Evolutionary conservation across 2,888 invertebrate genomes (phyloP).

Genomic region (Cantharis nigra): DNA sequence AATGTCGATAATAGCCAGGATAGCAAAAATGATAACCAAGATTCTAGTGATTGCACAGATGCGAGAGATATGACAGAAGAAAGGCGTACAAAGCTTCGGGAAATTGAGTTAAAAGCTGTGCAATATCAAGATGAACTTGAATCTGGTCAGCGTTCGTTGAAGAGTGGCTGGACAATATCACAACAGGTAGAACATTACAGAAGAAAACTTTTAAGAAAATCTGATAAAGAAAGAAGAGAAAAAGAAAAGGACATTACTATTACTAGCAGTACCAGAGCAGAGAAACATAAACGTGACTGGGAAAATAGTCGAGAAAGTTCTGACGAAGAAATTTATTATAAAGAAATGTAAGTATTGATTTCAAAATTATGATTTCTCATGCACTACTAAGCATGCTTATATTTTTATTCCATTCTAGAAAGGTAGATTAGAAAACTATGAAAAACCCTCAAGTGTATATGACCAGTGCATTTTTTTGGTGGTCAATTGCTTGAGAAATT

Average conservation of each 20-base stretch:
- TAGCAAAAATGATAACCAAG: conserved; percentile 51
- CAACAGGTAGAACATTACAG: conserved; percentile 92
- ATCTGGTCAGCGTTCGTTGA: conserved; percentile 74
- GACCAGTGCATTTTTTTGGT: too few relatives aligned
- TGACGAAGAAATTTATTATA: conserved; percentile 53
- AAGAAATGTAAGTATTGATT: conserved; percentile 52
- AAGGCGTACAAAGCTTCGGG: conserved; percentile 76
- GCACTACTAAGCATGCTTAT: background rate
- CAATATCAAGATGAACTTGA: conserved; percentile 96
- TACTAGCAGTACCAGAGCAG: conserved; percentile 33
- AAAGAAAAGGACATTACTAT: conserved; percentile 41
- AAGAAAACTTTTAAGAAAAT: conserved; percentile 83
- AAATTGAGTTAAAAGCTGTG: conserved; percentile 94
- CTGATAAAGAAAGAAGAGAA: conserved; percentile 53
- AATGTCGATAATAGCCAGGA: conserved; percentile 53
- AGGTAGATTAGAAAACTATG: too few relatives aligned
- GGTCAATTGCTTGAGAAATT: too few relatives aligned
- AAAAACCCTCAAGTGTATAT: too few relatives aligned
- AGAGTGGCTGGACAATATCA: conserved; percentile 73
- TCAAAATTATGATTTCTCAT: background rate
- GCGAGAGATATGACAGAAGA: conserved; percentile 67
- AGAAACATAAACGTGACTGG: conserved; percentile 52
- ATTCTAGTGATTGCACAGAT: conserved; percentile 53
- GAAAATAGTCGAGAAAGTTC: conserved; percentile 49
- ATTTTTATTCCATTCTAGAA: background rate